phyloP scores from a whole-genome alignment of 1,140 invertebrate genomes.

The Pogonus chalceus region DNA sequence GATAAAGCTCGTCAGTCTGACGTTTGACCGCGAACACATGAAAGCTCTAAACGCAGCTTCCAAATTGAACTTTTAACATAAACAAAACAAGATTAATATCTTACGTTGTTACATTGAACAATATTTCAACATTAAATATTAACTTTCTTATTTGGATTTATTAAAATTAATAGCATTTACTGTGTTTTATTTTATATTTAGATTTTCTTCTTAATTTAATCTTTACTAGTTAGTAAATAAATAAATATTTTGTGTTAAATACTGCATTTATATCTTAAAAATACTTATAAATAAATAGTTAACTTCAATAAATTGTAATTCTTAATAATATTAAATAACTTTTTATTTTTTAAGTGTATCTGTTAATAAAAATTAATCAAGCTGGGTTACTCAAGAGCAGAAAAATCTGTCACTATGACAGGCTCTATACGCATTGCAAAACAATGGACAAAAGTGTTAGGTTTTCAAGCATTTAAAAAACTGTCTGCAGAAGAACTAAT shows the following conservation, averaged over 20 bases:
- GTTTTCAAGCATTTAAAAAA: conserved; percentile 35
- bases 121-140: no score
- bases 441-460: conserved; percentile 46
- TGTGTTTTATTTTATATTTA: not conserved
- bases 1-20: no score
- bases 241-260: not conserved
- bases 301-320: not conserved
- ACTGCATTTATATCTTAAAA: not conserved
- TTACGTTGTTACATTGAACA: no score
- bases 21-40: no score
- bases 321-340: no score
- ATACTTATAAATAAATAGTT: not conserved
- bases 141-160: no score
- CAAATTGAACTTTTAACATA: no score
- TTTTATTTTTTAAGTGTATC: not conserved
- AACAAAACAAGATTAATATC: no score
- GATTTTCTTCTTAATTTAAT: not conserved
- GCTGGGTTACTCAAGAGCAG: not conserved
- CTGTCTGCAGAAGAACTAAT: conserved; percentile 39
- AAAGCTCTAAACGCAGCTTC: no score
- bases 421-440: conserved; percentile 39
- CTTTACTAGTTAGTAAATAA: not conserved
- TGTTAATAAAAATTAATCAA: not conserved
- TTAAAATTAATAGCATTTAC: no score
- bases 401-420: conserved; percentile 20